Evolutionary conservation across 2,113 vertebrate species (phyloP), one percentile per base, ranked within the genome.

Genomic region (Fulmarus glacialis): DNA sequence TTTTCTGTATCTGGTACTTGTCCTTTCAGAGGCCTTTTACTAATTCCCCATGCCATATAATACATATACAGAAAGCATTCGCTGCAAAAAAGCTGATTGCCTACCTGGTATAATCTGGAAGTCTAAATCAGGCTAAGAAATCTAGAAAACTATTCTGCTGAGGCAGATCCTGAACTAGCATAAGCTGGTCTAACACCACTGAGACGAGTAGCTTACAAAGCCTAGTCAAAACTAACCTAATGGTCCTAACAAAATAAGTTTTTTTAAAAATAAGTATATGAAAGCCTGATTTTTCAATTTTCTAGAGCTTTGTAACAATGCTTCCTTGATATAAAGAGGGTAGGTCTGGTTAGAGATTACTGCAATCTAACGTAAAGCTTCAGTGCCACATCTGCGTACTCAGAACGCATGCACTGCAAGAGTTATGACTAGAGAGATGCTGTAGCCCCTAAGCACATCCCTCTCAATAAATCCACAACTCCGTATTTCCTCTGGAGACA

Each of bases 361-460:
- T 72, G 34, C 10, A 73, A 27, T 63, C 10, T 68, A 42, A 47
- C 24, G 56, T 6, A 58, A 86, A 85, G 0, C 10, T 89, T 73
- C 22, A 30, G 22, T 58, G 38, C 32, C 26, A 19, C 26, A 47
- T 26, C 7, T 73, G 34, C 8, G 2, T 63, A 18, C n/a, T 47
- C 34, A 27, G 36, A 72, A 63, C 21, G 42, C 8, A 3, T 1
- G 4, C 16, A 15, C 14, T 68, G 36, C 0, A 1, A 15, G 1
- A 3, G 6, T 52, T 58, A 50, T 29, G 23, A 43, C 13, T 21
- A 45, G 13, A 89, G 29, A 66, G 34, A 34, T 23, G 22, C 34
- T 85, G 34, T 40, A 70, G 24, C 26, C 13, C 11, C 36, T 22
- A 23, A 81, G 9, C 23, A 56, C 52, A 66, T 36, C n/a, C 17